phyloP scores from a whole-genome alignment of 2,888 invertebrate genomes.

The Lamproptera curius region DNA sequence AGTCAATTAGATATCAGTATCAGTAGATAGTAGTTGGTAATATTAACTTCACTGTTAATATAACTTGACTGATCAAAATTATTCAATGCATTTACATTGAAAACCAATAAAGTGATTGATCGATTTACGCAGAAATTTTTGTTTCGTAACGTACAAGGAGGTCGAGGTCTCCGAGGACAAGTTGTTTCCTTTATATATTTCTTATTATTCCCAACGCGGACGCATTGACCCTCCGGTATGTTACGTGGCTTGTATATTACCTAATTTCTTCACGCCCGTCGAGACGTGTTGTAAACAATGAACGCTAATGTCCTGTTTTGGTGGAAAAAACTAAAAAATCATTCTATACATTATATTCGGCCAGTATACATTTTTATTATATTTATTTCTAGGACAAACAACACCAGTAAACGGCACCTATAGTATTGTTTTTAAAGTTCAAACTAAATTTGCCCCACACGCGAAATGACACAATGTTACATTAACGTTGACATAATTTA shows the following conservation, averaged over 20 bases:
- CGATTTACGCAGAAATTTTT: constrained; percentile 25
- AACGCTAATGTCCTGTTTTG: too few species aligned
- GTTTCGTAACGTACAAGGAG: constrained; percentile 63
- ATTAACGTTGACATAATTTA: too few species aligned
- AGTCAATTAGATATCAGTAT: too few species aligned
- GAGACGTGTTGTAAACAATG: constrained; percentile 4
- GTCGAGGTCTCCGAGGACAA: constrained; percentile 58
- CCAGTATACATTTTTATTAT: too few species aligned
- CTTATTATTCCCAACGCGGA: constrained; percentile 54
- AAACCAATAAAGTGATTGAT: constrained; percentile 24
- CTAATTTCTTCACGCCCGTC: constrained; percentile 47
- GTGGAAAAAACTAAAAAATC: neutral
- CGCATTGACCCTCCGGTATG: constrained; percentile 48
- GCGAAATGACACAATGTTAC: too few species aligned
- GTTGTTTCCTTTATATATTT: constrained; percentile 59
- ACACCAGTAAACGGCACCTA: too few species aligned
- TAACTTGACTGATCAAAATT: neutral
- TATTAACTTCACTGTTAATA: too few species aligned
- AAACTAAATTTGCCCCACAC: too few species aligned
- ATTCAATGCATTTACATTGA: neutral
- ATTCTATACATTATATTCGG: too few species aligned
- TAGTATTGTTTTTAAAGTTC: too few species aligned
- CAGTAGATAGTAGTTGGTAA: too few species aligned
- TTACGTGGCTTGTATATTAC: constrained; percentile 64
- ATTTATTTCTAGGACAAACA: too few species aligned